Conservation (phyloP, 2,888 invertebrate species). For the Hofmannophila pseudospretella region DNA sequence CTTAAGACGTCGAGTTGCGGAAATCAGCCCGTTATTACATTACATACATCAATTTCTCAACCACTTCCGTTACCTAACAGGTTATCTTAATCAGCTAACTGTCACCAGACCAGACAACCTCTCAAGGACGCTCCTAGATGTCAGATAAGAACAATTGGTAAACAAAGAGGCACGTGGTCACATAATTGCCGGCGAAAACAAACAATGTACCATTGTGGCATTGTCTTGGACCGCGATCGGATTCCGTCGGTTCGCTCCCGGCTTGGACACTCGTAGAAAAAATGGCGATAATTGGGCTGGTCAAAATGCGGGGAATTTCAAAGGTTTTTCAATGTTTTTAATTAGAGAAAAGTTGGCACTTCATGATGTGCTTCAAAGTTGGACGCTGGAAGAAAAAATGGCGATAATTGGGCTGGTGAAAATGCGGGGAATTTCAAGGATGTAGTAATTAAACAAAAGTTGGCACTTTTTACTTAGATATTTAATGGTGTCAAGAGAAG, state of each 20-base stretch:
- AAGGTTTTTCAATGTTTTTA: not conserved
- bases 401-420: too few relatives aligned
- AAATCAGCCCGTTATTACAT: too few relatives aligned
- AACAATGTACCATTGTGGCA: slow-evolving; percentile 41
- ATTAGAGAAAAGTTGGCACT: not conserved
- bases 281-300: slow-evolving; percentile 10
- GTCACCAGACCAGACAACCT: not conserved
- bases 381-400: too few relatives aligned
- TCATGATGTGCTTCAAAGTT: not conserved
- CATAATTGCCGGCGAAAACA: slow-evolving; percentile 56
- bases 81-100: not conserved
- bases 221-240: slow-evolving; percentile 1
- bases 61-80: not conserved
- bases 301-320: not conserved
- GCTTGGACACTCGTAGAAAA: slow-evolving; percentile 23
- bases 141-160: slow-evolving; percentile 63
- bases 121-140: slow-evolving; percentile 58
- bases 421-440: too few relatives aligned
- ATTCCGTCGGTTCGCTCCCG: slow-evolving; percentile 8
- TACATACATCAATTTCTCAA: not conserved
- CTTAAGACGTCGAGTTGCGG: too few relatives aligned
- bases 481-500: too few relatives aligned
- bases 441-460: too few relatives aligned
- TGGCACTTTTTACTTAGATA: too few relatives aligned
- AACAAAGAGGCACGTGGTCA: slow-evolving; percentile 59